A percentile compares a stretch with the other conserved stretches of the same genome.
phyloP scores from a whole-genome alignment of 2,888 invertebrate species.

The Lysandra coridon region DNA sequence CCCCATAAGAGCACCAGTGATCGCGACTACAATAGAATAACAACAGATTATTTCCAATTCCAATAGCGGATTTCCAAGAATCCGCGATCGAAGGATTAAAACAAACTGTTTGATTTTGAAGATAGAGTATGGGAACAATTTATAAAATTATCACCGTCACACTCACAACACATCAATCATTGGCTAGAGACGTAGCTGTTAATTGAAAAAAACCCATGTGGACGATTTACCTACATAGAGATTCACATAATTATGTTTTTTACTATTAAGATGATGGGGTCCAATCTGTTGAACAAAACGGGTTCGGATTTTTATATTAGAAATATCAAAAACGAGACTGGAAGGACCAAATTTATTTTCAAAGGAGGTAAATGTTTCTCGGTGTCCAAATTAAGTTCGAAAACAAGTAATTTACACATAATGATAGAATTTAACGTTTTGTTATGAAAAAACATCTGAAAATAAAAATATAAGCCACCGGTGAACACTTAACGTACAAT shows the following conservation, averaged over 20 bases:
- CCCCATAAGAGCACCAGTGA: too few relatives aligned
- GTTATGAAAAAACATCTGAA: neutral
- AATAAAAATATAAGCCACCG: neutral
- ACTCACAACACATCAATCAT: conserved; percentile 18
- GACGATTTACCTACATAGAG: neutral
- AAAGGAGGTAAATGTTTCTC: neutral
- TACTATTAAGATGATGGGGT: neutral
- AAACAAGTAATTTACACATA: neutral
- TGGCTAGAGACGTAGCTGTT: conserved; percentile 4
- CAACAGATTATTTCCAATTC: too few relatives aligned
- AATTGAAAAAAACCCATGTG: neutral
- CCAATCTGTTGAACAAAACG: neutral
- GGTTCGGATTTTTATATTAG: neutral
- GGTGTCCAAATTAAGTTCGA: neutral
- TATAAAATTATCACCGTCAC: neutral
- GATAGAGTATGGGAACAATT: too few relatives aligned
- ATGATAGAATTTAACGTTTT: neutral
- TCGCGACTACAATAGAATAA: too few relatives aligned
- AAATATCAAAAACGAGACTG: neutral
- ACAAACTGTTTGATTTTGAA: neutral
- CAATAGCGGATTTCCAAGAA: too few relatives aligned
- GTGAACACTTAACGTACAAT: neutral
- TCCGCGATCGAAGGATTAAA: neutral
- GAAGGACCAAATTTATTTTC: neutral
- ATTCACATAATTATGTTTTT: conserved; percentile 7